Conservation (phyloP, 1,140 invertebrate genomes). For the Teleopsis dalmanni region DNA sequence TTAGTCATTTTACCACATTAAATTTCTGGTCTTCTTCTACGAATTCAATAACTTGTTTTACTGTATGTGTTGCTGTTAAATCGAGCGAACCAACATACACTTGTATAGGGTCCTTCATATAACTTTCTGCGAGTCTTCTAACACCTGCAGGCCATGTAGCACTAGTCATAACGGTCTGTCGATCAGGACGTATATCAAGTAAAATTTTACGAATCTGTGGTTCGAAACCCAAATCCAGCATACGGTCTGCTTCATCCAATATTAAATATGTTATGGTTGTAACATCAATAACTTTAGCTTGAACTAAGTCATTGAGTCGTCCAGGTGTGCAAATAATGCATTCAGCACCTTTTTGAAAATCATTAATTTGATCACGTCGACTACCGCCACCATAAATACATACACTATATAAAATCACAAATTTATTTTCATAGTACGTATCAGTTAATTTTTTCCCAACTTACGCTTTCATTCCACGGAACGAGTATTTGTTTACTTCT, state of each 20-base stretch:
- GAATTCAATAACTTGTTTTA: slow-evolving; percentile 67
- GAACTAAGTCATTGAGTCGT: slow-evolving; percentile 73
- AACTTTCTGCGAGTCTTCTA: slow-evolving; percentile 68
- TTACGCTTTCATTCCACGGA: slow-evolving; percentile 74
- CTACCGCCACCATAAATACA: slow-evolving; percentile 82
- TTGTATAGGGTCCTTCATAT: slow-evolving; percentile 82
- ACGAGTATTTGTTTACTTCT: slow-evolving; percentile 81
- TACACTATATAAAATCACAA: slow-evolving; percentile 49
- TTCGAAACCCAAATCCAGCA: slow-evolving; percentile 77
- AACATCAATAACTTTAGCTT: slow-evolving; percentile 58
- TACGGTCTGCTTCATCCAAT: slow-evolving; percentile 83
- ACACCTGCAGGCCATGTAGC: slow-evolving; percentile 86
- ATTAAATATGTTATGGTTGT: slow-evolving; percentile 78
- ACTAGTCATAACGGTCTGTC: slow-evolving; percentile 77
- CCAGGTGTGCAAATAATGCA: slow-evolving; percentile 86
- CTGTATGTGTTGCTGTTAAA: slow-evolving; percentile 73
- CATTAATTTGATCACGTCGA: slow-evolving; percentile 65
- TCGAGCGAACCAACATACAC: slow-evolving; percentile 83
- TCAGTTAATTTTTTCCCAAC: too few relatives aligned
- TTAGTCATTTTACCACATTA: slow-evolving; percentile 45
- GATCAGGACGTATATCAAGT: slow-evolving; percentile 66
- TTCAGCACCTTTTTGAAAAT: slow-evolving; percentile 65
- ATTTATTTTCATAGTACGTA: background rate
- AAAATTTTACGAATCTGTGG: slow-evolving; percentile 78
- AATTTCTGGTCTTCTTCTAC: slow-evolving; percentile 69